Evolutionary conservation across 2,797 vertebrate species (phyloP).

Genomic region (Lepus townsendii): DNA sequence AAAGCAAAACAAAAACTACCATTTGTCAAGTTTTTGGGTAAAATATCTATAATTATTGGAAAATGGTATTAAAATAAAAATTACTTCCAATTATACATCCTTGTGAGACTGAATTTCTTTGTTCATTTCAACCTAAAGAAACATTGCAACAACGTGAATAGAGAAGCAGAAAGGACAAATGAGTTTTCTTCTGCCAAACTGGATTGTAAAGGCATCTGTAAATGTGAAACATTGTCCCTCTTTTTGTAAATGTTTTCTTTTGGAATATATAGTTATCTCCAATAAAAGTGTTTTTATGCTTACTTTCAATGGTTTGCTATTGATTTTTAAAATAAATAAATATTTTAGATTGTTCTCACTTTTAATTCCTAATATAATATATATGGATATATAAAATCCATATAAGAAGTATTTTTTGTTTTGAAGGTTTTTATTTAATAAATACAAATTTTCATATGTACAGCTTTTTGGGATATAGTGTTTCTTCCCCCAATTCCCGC

Average conservation of each 20-base stretch:
- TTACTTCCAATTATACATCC: neutral
- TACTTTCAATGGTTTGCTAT: neutral
- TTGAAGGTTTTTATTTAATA: too few species aligned
- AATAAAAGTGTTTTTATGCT: neutral
- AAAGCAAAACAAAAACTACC: neutral
- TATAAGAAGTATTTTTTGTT: neutral
- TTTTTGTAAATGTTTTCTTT: conserved; percentile 35
- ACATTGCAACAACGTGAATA: conserved; percentile 7
- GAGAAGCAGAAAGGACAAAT: neutral
- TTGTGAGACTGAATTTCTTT: conserved; percentile 26
- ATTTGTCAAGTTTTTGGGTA: conserved; percentile 12
- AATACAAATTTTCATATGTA: too few species aligned
- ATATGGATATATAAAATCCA: conserved; percentile 1
- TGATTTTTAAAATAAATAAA: conserved; percentile 38
- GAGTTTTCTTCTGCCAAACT: neutral
- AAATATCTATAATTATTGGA: neutral
- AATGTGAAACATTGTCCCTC: neutral
- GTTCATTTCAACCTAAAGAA: conserved; percentile 4
- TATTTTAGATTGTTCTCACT: neutral
- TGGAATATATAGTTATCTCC: conserved; percentile 43
- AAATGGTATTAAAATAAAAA: conserved; percentile 6
- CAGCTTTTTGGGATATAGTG: too few species aligned
- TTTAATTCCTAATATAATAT: conserved; percentile 46
- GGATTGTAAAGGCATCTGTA: conserved; percentile 2
- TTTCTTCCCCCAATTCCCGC: too few species aligned